phyloP scores from a whole-genome alignment of 2,113 vertebrate genomes.

The Synodontis membranacea region DNA sequence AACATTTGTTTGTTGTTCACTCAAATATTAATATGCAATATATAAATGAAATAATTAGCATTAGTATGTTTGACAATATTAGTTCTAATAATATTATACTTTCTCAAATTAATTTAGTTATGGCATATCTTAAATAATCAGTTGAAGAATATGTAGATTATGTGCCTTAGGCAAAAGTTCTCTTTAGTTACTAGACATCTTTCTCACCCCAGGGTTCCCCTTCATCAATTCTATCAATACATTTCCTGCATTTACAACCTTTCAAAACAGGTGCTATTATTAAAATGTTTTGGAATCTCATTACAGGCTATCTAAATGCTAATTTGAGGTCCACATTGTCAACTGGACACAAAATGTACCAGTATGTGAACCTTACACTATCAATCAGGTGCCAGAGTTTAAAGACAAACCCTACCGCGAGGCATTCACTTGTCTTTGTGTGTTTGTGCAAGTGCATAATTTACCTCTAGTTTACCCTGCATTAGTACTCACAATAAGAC shows the following conservation, averaged over 20 bases:
- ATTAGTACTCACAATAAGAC: conserved; percentile 67
- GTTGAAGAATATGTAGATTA: background rate
- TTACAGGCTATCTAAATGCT: conserved; percentile 67
- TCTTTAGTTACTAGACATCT: background rate
- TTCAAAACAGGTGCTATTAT: conserved; percentile 65
- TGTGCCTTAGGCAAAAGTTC: background rate
- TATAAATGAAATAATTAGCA: background rate
- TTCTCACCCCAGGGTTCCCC: background rate
- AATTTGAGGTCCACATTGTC: conserved; percentile 55
- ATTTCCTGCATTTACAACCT: conserved; percentile 27
- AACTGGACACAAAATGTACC: conserved; percentile 53
- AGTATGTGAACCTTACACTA: conserved; percentile 67
- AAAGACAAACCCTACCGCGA: conserved; percentile 58
- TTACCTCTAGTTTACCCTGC: conserved; percentile 71
- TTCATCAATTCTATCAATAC: background rate
- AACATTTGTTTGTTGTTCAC: background rate
- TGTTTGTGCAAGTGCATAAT: conserved; percentile 76
- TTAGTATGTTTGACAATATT: background rate
- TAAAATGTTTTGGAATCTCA: conserved; percentile 64
- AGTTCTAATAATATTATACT: background rate
- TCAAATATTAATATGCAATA: background rate
- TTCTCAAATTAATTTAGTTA: background rate
- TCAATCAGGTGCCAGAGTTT: conserved; percentile 69
- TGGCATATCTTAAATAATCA: background rate
- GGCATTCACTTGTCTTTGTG: conserved; percentile 71